Percentiles rank a stretch among this genome's conserved stretches.
phyloP scores from a whole-genome alignment of 1,140 invertebrate species.

The Cherax quadricarinatus region DNA sequence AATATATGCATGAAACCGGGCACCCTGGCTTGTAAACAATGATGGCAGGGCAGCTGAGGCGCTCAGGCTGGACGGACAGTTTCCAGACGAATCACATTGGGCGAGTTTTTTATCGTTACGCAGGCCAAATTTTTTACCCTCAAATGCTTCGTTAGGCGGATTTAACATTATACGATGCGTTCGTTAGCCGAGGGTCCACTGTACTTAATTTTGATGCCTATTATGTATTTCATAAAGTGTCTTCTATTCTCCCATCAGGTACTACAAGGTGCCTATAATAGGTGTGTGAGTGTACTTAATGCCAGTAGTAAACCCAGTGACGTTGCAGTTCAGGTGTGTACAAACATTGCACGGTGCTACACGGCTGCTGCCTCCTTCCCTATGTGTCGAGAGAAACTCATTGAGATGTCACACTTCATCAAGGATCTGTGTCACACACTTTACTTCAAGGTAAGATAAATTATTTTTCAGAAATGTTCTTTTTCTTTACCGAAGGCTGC shows the following conservation, averaged over 20 bases:
- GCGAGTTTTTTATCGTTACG: too few species aligned
- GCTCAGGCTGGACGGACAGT: too few species aligned
- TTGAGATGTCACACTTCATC: constrained; percentile 90
- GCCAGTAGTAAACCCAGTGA: constrained; percentile 80
- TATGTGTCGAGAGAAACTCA: constrained; percentile 90
- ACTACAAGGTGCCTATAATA: constrained; percentile 90
- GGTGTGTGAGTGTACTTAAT: constrained; percentile 93
- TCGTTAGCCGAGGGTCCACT: too few species aligned
- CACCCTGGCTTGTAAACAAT: too few species aligned
- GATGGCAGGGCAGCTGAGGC: too few species aligned
- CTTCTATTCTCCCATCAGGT: constrained; percentile 78
- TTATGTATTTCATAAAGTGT: too few species aligned
- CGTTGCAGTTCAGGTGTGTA: constrained; percentile 94
- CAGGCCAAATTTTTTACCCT: too few species aligned
- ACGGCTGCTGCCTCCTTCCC: constrained; percentile 96
- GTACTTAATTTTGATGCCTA: too few species aligned
- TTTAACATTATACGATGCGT: too few species aligned
- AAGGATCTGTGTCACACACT: constrained; percentile 93
- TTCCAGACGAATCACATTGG: too few species aligned
- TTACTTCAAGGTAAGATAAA: constrained; percentile 87
- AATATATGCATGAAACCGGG: too few species aligned
- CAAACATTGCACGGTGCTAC: constrained; percentile 93
- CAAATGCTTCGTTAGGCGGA: too few species aligned
- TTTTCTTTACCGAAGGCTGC: background rate
- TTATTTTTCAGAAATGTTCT: constrained; percentile 71